Conservation (phyloP, 92 coral and sea anemone genomes). For the Epizoanthus rinbou region DNA sequence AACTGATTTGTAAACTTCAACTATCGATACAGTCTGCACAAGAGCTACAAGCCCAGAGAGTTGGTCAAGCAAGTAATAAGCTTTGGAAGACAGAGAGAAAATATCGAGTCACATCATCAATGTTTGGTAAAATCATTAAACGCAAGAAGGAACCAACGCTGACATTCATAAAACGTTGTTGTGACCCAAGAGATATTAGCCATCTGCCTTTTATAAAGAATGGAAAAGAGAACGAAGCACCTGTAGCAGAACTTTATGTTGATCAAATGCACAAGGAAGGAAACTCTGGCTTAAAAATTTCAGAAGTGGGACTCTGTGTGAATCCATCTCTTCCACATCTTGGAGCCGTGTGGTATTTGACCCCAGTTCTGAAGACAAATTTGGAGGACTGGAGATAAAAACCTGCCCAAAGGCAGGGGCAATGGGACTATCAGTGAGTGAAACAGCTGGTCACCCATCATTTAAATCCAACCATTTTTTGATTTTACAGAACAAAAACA, state of each 20-base stretch:
- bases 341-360: constrained; percentile 50
- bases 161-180: constrained; percentile 25
- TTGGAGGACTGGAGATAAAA: constrained; percentile 51
- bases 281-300: constrained; percentile 33
- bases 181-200: constrained; percentile 48
- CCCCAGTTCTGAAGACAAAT: constrained; percentile 41
- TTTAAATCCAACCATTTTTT: background rate
- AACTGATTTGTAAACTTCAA: constrained; percentile 27
- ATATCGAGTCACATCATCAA: constrained; percentile 36
- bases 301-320: constrained; percentile 47
- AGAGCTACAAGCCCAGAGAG: constrained; percentile 28
- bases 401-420: constrained; percentile 53
- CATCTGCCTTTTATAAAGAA: constrained; percentile 41
- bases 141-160: constrained; percentile 37
- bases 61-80: constrained; percentile 39
- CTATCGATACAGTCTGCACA: constrained; percentile 47
- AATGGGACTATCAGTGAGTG: constrained; percentile 31
- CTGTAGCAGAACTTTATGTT: constrained; percentile 43
- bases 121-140: constrained; percentile 42
- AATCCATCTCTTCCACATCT: constrained; percentile 57
- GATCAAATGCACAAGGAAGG: constrained; percentile 40
- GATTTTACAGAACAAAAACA: background rate
- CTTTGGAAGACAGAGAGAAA: constrained; percentile 34
- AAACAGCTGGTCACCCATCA: constrained; percentile 50
- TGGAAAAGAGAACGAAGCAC: constrained; percentile 51